These are phyloP conservation scores for Turritopsis dohrnii DNA, from an alignment of 30 jellyfish, hydroid and myxozoan species.

Conservation along the genomic window DNA sequence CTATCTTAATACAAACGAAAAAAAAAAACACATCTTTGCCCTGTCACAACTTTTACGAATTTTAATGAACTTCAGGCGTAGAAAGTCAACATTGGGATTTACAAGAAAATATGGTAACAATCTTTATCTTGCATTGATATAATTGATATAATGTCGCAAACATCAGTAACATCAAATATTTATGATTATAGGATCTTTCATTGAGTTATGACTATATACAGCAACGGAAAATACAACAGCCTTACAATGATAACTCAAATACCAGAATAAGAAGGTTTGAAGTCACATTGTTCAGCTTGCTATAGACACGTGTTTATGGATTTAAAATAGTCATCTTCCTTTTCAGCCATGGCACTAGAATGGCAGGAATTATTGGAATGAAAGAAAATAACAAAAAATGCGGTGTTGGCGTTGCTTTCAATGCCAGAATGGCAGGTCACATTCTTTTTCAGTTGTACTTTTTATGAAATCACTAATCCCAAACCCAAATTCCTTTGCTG, in stretches of 20 bases:
- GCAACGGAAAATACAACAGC: background rate
- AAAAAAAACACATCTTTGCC: too few species aligned
- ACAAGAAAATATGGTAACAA: background rate
- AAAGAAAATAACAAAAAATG: background rate
- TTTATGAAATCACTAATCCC: background rate
- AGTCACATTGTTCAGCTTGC: background rate
- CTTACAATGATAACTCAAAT: background rate
- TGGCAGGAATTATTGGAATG: constrained; percentile 21
- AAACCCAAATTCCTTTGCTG: too few species aligned
- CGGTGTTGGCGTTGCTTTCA: constrained; percentile 5
- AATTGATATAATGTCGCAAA: background rate
- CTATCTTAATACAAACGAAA: too few species aligned
- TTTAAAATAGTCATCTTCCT: too few species aligned
- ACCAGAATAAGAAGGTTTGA: background rate
- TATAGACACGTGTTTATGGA: background rate
- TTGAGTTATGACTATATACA: background rate
- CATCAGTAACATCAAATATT: background rate
- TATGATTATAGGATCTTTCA: background rate
- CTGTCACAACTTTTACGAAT: too few species aligned
- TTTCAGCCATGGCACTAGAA: background rate
- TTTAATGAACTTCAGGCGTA: too few species aligned
- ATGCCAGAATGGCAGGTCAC: background rate
- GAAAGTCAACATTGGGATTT: background rate
- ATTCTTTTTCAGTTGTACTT: background rate
- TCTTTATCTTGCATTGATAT: background rate